Conservation (phyloP, 2,797 vertebrate genomes). For the Sorex maritimensis region DNA sequence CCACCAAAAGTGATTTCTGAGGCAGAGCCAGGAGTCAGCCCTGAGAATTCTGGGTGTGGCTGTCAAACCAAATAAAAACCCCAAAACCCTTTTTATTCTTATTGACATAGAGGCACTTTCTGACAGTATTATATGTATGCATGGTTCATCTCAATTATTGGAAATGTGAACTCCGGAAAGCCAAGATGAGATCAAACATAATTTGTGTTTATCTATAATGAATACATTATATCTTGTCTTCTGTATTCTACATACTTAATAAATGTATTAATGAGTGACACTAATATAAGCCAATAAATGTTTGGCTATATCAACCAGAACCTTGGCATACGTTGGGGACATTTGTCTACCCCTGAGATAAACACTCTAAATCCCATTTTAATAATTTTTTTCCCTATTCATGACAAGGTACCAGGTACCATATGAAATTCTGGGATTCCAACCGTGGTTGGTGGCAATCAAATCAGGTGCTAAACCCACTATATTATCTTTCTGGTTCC, state of each 20-base stretch:
- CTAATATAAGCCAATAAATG: not conserved
- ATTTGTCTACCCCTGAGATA: not conserved
- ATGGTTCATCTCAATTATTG: not conserved
- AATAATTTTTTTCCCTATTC: not conserved
- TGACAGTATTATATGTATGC: not conserved
- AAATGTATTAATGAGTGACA: constrained; percentile 12
- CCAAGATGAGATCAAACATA: not conserved
- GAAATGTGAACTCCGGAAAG: not conserved
- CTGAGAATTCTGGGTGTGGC: too few species aligned
- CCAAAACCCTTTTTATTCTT: not conserved
- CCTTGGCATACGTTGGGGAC: not conserved
- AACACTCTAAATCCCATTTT: constrained; percentile 22
- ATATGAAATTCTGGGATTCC: too few species aligned
- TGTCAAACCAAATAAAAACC: not conserved
- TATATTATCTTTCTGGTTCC: not conserved
- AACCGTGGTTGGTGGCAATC: too few species aligned
- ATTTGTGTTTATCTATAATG: not conserved
- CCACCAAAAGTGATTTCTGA: too few species aligned
- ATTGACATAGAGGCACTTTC: not conserved
- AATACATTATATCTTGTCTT: not conserved
- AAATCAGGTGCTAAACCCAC: too few species aligned
- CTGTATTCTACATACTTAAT: not conserved
- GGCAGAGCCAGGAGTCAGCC: too few species aligned
- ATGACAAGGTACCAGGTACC: too few species aligned
- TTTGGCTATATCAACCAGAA: not conserved